Conservation (phyloP, 2,797 vertebrate species). For the Siniperca scherzeri region DNA sequence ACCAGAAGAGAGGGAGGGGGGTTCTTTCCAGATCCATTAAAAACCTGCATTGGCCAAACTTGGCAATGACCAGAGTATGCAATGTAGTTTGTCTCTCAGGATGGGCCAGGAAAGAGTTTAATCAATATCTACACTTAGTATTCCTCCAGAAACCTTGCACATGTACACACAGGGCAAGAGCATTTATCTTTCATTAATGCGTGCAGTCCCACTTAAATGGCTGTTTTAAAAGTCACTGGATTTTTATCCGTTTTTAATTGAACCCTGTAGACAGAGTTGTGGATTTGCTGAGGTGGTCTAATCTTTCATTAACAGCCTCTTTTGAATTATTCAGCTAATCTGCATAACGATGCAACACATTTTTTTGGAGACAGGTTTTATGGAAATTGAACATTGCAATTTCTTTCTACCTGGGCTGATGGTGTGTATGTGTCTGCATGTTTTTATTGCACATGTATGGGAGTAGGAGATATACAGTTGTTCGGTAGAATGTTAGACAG, state of each 20-base stretch:
- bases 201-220: conserved; percentile 69
- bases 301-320: conserved; percentile 76
- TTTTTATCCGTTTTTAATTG: conserved; percentile 84
- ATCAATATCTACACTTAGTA: conserved; percentile 81
- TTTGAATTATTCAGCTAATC: conserved; percentile 72
- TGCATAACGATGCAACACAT: conserved; percentile 56
- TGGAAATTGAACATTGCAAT: neutral
- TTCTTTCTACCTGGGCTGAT: conserved; percentile 6
- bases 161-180: conserved; percentile 63
- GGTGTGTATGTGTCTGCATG: neutral
- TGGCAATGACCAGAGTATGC: conserved; percentile 68
- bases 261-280: conserved; percentile 74
- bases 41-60: conserved; percentile 73
- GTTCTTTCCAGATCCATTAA: conserved; percentile 77
- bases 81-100: conserved; percentile 75
- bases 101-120: conserved; percentile 65
- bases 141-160: conserved; percentile 69
- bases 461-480: neutral
- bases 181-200: conserved; percentile 84
- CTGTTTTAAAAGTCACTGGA: conserved; percentile 76
- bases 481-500: neutral
- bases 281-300: conserved; percentile 72
- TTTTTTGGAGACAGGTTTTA: conserved; percentile 39
- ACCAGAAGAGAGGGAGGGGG: conserved; percentile 52
- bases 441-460: conserved; percentile 10